phyloP scores from a whole-genome alignment of 2,888 invertebrate species.

The Drosophila phalerata region DNA sequence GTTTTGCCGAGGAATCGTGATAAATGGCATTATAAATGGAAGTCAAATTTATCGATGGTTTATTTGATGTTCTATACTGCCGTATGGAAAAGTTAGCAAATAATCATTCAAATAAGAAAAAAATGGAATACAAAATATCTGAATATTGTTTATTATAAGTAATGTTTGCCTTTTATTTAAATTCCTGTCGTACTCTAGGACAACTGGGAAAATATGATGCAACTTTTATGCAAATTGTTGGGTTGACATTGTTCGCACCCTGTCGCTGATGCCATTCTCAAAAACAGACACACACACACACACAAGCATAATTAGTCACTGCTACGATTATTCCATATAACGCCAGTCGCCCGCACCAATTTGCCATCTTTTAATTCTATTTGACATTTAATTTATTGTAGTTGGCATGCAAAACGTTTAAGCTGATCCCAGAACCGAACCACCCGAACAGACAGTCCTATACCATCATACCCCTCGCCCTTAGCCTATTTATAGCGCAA shows the following conservation, averaged over 20 bases:
- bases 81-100: background rate
- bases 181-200: background rate
- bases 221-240: conserved; percentile 47
- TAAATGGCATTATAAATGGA: conserved; percentile 35
- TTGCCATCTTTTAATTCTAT: conserved; percentile 63
- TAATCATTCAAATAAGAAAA: background rate
- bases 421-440: conserved; percentile 22
- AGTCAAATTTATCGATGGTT: conserved; percentile 17
- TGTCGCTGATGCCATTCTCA: conserved; percentile 24
- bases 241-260: conserved; percentile 4
- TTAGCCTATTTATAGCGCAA: conserved; percentile 7
- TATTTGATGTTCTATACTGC: background rate
- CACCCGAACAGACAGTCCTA: conserved; percentile 1
- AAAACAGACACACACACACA: background rate
- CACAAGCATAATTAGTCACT: conserved; percentile 36
- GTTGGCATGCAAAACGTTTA: conserved; percentile 39
- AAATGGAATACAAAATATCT: background rate
- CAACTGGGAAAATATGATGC: background rate
- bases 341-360: conserved; percentile 46
- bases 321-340: conserved; percentile 7
- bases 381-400: conserved; percentile 65
- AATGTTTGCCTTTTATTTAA: background rate
- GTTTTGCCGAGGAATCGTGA: conserved; percentile 22
- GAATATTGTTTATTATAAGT: background rate
- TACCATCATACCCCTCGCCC: background rate